These are phyloP conservation scores for Carcharodon carcharias DNA, from an alignment of 2,797 vertebrate species.

Conservation along the genomic window DNA sequence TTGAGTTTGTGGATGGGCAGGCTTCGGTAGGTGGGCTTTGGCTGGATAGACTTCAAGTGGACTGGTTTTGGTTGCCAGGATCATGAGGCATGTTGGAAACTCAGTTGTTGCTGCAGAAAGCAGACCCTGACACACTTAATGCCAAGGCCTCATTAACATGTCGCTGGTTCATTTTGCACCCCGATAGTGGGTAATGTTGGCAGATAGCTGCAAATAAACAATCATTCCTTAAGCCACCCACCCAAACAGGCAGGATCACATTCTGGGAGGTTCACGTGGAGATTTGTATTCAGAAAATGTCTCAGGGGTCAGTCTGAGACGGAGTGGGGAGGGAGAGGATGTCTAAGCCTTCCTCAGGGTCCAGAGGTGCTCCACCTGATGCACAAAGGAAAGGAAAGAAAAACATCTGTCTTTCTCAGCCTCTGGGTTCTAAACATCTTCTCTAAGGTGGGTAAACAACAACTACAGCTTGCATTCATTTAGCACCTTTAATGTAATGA, in stretches of 20 bases:
- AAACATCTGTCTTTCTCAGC: too few relatives aligned
- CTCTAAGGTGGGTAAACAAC: background rate
- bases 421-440: background rate
- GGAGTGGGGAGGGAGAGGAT: too few relatives aligned
- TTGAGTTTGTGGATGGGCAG: background rate
- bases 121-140: background rate
- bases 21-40: background rate
- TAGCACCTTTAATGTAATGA: background rate
- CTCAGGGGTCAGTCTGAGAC: background rate
- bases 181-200: background rate
- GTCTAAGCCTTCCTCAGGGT: background rate
- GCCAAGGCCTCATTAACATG: background rate
- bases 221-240: too few relatives aligned
- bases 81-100: background rate
- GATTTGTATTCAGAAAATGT: background rate
- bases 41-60: background rate
- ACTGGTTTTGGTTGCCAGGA: background rate
- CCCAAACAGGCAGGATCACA: background rate
- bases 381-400: too few relatives aligned
- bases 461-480: background rate
- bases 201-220: background rate
- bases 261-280: background rate
- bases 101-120: background rate
- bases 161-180: background rate
- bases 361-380: background rate